Conservation (phyloP, 2,113 vertebrate species). For the Halcyon senegalensis region DNA sequence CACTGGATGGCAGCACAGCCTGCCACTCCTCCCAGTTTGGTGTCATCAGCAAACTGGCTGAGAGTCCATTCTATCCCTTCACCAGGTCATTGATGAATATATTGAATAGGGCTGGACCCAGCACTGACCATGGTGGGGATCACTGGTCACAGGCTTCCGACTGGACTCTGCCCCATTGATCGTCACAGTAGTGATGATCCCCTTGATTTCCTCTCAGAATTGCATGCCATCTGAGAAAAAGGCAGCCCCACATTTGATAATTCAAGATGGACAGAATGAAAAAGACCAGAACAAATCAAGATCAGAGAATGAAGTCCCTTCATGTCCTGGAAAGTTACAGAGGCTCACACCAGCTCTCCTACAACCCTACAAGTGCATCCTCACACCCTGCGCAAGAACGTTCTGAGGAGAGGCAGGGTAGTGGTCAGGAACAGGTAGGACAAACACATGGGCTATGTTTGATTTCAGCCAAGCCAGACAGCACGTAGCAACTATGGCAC, state of each 20-base stretch:
- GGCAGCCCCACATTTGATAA: neutral
- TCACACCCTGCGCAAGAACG: neutral
- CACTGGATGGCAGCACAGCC: no score
- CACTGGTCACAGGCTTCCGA: no score
- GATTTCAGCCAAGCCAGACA: neutral
- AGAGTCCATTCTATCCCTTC: no score
- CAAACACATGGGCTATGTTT: neutral
- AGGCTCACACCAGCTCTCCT: neutral
- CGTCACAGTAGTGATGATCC: neutral
- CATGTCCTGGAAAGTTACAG: neutral
- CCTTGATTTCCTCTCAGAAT: neutral
- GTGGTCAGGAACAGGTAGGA: neutral
- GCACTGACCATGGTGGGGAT: no score
- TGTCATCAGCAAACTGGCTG: no score
- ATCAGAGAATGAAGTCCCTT: neutral
- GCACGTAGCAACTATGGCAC: neutral
- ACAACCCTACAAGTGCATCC: neutral
- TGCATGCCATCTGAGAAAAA: neutral
- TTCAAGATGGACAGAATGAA: neutral
- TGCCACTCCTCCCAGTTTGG: no score
- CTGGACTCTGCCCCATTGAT: no score
- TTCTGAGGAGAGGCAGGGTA: neutral
- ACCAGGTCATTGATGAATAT: no score
- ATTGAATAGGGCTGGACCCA: no score
- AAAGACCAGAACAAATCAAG: neutral